Conservation (phyloP, 2,113 vertebrate species). For the Apaloderma vittatum region DNA sequence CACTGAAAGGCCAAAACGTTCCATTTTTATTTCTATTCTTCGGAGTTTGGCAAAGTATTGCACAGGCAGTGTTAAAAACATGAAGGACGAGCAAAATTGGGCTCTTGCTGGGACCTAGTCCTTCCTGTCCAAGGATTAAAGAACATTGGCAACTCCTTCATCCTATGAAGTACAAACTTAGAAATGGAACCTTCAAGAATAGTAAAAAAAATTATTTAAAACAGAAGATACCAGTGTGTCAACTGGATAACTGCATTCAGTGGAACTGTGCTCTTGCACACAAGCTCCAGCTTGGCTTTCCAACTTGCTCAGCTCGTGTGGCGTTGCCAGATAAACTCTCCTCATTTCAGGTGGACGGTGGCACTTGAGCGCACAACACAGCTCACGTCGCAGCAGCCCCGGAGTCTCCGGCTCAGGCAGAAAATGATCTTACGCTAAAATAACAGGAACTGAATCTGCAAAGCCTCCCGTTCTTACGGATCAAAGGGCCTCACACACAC, state of each 20-base stretch:
- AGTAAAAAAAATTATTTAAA: constrained; percentile 3
- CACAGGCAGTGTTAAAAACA: neutral
- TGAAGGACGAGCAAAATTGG: neutral
- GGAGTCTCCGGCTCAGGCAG: neutral
- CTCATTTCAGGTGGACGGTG: rapidly evolving
- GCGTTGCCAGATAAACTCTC: neutral
- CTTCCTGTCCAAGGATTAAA: neutral
- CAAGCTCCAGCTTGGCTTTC: neutral
- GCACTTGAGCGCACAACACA: neutral
- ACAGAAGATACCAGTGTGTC: neutral
- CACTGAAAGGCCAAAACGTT: constrained; percentile 8
- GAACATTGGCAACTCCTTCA: neutral
- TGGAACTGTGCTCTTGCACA: too few species aligned
- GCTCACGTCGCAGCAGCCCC: neutral
- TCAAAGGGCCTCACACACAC: neutral
- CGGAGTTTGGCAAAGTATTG: neutral
- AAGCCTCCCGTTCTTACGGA: neutral
- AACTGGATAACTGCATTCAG: neutral
- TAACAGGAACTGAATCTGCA: neutral
- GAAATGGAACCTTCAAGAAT: constrained; percentile 2
- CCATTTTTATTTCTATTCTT: neutral
- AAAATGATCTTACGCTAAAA: neutral
- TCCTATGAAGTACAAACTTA: neutral
- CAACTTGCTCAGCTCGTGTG: neutral
- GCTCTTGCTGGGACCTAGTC: neutral